These are phyloP conservation scores for Peromyscus attwateri DNA, from an alignment of 2,797 vertebrate genomes.

Conservation along the genomic window DNA sequence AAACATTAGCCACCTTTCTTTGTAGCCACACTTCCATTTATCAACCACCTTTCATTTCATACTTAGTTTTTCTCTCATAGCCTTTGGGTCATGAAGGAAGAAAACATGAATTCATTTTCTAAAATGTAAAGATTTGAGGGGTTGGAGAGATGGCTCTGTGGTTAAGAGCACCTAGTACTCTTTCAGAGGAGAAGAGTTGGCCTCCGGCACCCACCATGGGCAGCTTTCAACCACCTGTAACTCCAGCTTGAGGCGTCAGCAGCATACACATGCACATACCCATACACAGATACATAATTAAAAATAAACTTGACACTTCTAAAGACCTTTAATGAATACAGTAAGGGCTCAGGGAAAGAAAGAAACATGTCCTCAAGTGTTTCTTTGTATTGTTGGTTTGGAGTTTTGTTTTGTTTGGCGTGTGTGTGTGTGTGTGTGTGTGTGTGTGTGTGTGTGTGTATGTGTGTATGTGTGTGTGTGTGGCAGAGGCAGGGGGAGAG, in stretches of 20 bases:
- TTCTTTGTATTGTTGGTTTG: not conserved
- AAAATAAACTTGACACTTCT: not conserved
- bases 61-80: conserved; percentile 15
- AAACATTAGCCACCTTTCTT: not conserved
- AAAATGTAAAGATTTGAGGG: not conserved
- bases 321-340: not conserved
- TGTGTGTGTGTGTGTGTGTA: not conserved
- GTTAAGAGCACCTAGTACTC: not conserved
- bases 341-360: not conserved
- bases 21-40: conserved; percentile 5
- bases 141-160: not conserved
- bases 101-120: not conserved
- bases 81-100: not conserved
- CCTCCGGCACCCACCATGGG: no score
- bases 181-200: not conserved
- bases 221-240: not conserved
- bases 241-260: rapidly evolving
- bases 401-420: not conserved
- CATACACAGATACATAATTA: not conserved
- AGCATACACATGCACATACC: not conserved
- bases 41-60: not conserved
- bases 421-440: not conserved
- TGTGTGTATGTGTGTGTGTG: not conserved
- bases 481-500: not conserved
- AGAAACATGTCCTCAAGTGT: not conserved